Conservation (phyloP, 1,140 invertebrate species). For the Platyscapa corneri region DNA sequence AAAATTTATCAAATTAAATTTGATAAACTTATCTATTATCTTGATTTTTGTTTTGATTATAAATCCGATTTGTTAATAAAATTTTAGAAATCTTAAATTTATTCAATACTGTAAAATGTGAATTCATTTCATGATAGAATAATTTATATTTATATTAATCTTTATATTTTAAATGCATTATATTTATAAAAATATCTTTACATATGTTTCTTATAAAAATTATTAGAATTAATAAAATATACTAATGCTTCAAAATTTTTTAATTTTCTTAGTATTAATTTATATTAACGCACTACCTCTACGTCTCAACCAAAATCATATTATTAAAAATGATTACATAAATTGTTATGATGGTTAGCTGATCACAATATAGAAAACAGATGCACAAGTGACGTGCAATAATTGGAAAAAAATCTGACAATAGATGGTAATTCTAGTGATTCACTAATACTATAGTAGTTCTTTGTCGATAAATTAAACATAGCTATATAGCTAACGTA, state of each 20-base stretch:
- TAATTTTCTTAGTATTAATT: not conserved
- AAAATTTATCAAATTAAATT: no score
- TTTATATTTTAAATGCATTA: not conserved
- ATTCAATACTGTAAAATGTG: no score
- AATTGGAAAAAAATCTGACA: conserved; percentile 43
- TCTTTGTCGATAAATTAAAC: not conserved
- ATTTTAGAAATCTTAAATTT: no score
- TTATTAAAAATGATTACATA: not conserved
- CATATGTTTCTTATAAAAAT: no score
- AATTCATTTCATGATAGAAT: no score
- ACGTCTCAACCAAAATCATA: not conserved
- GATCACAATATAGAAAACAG: not conserved
- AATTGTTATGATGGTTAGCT: not conserved
- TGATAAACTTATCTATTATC: no score
- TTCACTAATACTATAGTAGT: conserved; percentile 1
- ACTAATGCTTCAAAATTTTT: not conserved
- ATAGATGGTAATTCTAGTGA: not conserved
- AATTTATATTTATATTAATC: not conserved
- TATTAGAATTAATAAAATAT: not conserved
- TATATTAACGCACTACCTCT: not conserved
- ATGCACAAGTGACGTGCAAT: not conserved
- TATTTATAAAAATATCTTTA: no score
- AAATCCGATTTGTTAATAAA: no score
- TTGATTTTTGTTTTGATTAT: no score
- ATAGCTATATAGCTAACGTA: not conserved